These are phyloP conservation scores for Picathartes gymnocephalus DNA, from an alignment of 2,113 vertebrate genomes.

Conservation along the genomic window DNA sequence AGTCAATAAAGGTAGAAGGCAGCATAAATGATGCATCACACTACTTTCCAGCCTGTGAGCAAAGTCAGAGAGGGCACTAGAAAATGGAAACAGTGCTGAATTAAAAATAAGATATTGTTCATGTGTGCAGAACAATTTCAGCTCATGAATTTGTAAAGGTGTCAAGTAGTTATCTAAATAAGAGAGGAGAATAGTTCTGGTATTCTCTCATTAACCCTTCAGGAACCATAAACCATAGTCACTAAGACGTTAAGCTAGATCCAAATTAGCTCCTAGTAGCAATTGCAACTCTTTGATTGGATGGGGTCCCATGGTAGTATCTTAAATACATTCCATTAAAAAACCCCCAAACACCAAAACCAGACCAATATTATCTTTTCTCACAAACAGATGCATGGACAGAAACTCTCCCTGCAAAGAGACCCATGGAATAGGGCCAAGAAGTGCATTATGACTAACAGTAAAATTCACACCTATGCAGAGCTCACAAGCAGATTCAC, in stretches of 20 bases:
- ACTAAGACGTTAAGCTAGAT: not conserved
- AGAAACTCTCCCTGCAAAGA: not conserved
- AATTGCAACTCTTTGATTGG: not conserved
- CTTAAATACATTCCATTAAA: not conserved
- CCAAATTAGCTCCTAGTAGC: not conserved
- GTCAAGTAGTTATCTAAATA: slow-evolving; percentile 22
- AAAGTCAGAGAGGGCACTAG: slow-evolving; percentile 49
- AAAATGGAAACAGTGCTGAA: slow-evolving; percentile 31
- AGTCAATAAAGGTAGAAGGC: slow-evolving; percentile 43
- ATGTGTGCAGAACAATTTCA: not conserved
- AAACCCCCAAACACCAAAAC: not conserved
- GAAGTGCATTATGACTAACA: not conserved
- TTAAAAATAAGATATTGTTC: slow-evolving; percentile 26
- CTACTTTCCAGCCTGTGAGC: slow-evolving; percentile 16
- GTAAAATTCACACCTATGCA: not conserved
- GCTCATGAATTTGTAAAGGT: slow-evolving; percentile 45
- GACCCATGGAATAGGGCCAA: not conserved
- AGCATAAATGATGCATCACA: slow-evolving; percentile 59
- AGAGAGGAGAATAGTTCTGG: not conserved
- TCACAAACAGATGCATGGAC: not conserved
- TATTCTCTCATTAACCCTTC: slow-evolving; percentile 17
- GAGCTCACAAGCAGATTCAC: not conserved
- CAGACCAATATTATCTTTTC: not conserved
- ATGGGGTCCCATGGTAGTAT: not conserved
- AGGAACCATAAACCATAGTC: not conserved